Conservation (phyloP, 1,140 invertebrate genomes). For the Drosophila mauritiana region DNA sequence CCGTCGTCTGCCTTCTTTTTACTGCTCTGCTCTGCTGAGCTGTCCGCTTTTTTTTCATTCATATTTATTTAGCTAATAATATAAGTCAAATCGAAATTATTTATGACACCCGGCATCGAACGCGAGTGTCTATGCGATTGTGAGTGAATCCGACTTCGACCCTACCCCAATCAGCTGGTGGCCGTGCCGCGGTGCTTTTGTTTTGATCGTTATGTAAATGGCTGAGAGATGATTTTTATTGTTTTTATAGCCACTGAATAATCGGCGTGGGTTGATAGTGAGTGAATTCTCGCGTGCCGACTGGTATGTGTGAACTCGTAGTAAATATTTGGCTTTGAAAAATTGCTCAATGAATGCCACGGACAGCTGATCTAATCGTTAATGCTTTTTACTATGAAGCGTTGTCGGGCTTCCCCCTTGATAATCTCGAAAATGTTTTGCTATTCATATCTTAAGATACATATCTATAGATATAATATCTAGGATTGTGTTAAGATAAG, state of each 20-base stretch:
- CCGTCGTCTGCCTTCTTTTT: conserved; percentile 28
- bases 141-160: conserved; percentile 26
- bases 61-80: conserved; percentile 83
- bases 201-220: conserved; percentile 81
- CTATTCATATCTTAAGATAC: background rate
- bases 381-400: background rate
- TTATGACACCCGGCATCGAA: conserved; percentile 75
- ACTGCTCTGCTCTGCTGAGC: conserved; percentile 8
- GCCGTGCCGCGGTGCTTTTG: conserved; percentile 41
- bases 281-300: conserved; percentile 21
- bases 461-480: no score
- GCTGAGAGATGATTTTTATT: conserved; percentile 73
- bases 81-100: conserved; percentile 82
- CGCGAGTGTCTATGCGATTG: conserved; percentile 11
- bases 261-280: conserved; percentile 51
- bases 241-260: conserved; percentile 61
- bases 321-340: conserved; percentile 51
- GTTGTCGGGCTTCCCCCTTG: no score
- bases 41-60: conserved; percentile 48
- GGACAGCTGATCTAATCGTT: conserved; percentile 48
- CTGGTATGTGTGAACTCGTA: conserved; percentile 22
- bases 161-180: conserved; percentile 51
- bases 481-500: background rate
- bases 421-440: no score
- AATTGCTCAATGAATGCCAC: conserved; percentile 27